Conservation (phyloP, 2,113 vertebrate genomes). For the Callospermophilus lateralis region DNA sequence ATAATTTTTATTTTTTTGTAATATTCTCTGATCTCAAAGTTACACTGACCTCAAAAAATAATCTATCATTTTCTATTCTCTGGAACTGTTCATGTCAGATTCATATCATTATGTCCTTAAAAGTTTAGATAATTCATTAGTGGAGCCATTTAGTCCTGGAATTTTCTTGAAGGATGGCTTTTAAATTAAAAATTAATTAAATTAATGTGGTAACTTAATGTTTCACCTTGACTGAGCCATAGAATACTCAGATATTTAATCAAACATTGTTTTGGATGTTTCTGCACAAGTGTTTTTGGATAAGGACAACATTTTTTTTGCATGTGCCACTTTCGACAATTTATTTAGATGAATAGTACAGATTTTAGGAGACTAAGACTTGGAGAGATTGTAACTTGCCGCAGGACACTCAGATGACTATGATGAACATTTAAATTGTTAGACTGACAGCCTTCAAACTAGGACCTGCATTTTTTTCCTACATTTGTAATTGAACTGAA, state of each 20-base stretch:
- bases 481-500: not conserved
- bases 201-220: not conserved
- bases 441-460: not conserved
- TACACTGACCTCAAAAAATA: conserved; percentile 30
- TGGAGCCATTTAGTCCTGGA: not conserved
- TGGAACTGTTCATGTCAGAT: not conserved
- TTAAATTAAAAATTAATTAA: conserved; percentile 44
- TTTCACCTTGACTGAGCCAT: not conserved
- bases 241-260: not conserved
- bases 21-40: not conserved
- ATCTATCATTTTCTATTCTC: conserved; percentile 4
- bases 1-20: not conserved
- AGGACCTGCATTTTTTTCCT: not conserved
- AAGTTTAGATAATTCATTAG: conserved; percentile 10
- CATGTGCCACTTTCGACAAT: too few species aligned
- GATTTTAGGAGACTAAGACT: too few species aligned
- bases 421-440: not conserved
- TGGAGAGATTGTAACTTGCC: too few species aligned
- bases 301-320: not conserved
- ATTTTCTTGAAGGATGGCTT: not conserved
- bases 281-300: not conserved
- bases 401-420: too few species aligned
- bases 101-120: not conserved
- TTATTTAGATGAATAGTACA: too few species aligned
- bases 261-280: not conserved